Conservation (phyloP, 2,888 invertebrate genomes). For the Noctua pronuba region DNA sequence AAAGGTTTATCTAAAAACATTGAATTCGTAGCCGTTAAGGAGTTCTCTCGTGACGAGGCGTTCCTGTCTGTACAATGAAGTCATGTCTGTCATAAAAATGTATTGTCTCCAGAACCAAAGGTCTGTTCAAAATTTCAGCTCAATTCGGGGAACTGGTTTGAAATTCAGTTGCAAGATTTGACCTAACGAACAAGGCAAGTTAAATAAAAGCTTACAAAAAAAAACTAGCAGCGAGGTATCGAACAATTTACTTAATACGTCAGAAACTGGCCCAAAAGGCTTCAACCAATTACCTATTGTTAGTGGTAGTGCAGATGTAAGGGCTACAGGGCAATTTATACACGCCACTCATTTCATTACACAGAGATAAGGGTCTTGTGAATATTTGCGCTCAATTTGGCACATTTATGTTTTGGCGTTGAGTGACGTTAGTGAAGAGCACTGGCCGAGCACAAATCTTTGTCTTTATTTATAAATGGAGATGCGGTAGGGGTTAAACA, state of each 20-base stretch:
- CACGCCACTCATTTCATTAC: conserved; percentile 86
- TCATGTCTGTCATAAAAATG: background rate
- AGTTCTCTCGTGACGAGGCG: background rate
- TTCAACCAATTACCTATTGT: conserved; percentile 78
- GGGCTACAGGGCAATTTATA: conserved; percentile 78
- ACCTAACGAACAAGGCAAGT: background rate
- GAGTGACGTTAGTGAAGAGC: conserved; percentile 48
- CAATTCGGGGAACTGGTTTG: background rate
- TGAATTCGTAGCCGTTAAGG: background rate
- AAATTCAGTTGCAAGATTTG: background rate
- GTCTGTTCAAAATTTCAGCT: background rate
- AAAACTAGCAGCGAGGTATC: conserved; percentile 64
- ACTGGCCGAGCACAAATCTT: conserved; percentile 47
- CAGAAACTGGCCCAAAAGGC: conserved; percentile 63
- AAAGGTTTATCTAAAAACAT: background rate
- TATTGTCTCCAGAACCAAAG: background rate
- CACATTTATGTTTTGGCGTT: conserved; percentile 70
- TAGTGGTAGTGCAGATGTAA: conserved; percentile 76
- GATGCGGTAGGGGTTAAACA: conserved; percentile 5
- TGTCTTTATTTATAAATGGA: conserved; percentile 51
- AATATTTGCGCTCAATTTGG: conserved; percentile 79
- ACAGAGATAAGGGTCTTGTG: conserved; percentile 84
- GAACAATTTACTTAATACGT: conserved; percentile 71
- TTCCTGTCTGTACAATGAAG: background rate
- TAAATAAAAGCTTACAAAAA: conserved; percentile 10